Base-by-base conservation (phyloP, 1,140 invertebrate species). In the Pteromalus puparum region DNA sequence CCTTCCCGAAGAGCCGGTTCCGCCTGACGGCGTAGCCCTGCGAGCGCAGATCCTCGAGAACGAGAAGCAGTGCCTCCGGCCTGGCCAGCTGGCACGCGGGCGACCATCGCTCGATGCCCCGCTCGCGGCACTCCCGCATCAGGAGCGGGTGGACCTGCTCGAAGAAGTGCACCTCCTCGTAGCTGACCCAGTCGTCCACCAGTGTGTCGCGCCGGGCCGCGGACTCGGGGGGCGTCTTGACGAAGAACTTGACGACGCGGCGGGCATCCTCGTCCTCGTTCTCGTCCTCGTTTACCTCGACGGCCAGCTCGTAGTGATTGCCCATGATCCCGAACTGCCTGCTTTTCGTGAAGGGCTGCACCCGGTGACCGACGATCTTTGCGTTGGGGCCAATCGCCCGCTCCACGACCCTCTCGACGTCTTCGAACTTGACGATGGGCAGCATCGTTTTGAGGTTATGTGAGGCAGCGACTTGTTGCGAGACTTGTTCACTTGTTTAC, bases 141-240 rank as follows among this genome's bases (percentile, higher is more conserved):
- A 74, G 24, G 0, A 30, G 1, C 4, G 83, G 77, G 6, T 74
- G 10, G 5, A 84, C 0, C 5, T 61, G 0, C 4, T n/a, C 18
- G 61, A 68, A 85, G n/a, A 81, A 85, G n/a, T 77, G 18, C 3
- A 74, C 18, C n/a, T 85, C 83, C 53, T 81, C 79, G 26, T 34
- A 28, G 48, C 13, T 34, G 0, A 53, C 38, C 26, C 6, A 65
- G 1, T 79, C 30, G 12, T 85, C 83, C 0, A 68, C 18, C 0
- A 80, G 53, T n/a, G n/a, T 4, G 18, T 46, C n/a, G 10, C 18
- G 46, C 0, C 46, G 1, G 21, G 24, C 26, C 12, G 18, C 21
- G 1, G 24, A 24, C 0, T 48, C 53, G 0, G 83, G 38, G 2
- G 42, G 73, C 0, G 26, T 53, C 24, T 85, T 81, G 0, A 81